Percentiles rank a stretch among this genome's conserved stretches.
These are phyloP conservation scores for Psettodes erumei DNA, from an alignment of 2,113 vertebrate species.

Conservation along the genomic window DNA sequence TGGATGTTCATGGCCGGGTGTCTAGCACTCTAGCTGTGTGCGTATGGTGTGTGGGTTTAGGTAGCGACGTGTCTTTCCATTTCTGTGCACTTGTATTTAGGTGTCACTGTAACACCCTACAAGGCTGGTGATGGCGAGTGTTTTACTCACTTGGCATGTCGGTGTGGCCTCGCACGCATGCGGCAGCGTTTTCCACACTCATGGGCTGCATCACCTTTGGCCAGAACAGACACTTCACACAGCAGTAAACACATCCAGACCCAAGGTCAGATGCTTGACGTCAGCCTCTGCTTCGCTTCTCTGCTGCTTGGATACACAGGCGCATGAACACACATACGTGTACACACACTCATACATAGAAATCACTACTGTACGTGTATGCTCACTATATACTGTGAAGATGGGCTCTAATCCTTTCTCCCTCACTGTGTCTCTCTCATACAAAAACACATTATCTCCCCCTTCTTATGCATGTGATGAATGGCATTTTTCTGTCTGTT, in stretches of 20 bases:
- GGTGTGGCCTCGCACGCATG: slow-evolving; percentile 49
- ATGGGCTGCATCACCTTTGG: slow-evolving; percentile 30
- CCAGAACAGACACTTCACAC: slow-evolving; percentile 60
- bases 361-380: slow-evolving; percentile 4
- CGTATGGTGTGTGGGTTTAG: slow-evolving; percentile 14
- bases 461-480: slow-evolving; percentile 14
- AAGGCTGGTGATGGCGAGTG: slow-evolving; percentile 41
- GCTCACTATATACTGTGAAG: slow-evolving; percentile 4
- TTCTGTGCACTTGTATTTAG: slow-evolving; percentile 30
- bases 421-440: background rate
- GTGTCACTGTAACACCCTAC: slow-evolving; percentile 44
- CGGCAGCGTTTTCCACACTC: slow-evolving; percentile 43
- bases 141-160: slow-evolving; percentile 33
- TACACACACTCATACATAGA: slow-evolving; percentile 17
- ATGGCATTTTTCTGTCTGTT: slow-evolving; percentile 23
- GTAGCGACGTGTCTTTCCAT: slow-evolving; percentile 35
- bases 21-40: slow-evolving; percentile 19
- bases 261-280: slow-evolving; percentile 72
- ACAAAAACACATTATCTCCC: slow-evolving; percentile 11
- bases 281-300: slow-evolving; percentile 59
- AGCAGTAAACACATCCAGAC: slow-evolving; percentile 66
- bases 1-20: slow-evolving; percentile 24
- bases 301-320: slow-evolving; percentile 61
- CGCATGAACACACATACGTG: background rate
- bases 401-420: slow-evolving; percentile 4